Evolutionary conservation across 2,888 invertebrate genomes (phyloP).

Genomic region (Ophion ellenae): DNA sequence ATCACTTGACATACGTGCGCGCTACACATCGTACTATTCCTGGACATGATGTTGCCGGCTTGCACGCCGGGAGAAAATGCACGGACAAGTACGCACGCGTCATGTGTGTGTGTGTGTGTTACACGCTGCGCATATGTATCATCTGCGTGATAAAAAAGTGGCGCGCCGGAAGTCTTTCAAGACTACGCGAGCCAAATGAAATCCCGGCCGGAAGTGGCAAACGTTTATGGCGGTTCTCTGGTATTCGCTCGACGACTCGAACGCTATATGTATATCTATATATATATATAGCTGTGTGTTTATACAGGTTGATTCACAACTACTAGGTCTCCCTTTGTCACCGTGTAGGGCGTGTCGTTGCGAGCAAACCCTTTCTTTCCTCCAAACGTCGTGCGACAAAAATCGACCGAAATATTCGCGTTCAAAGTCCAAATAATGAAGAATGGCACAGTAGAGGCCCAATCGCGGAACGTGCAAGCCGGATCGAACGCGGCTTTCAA

Average conservation of each 20-base stretch:
- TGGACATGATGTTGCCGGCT: conserved; percentile 52
- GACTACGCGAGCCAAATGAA: conserved; percentile 39
- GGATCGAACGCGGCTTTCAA: too few relatives aligned
- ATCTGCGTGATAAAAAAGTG: conserved; percentile 23
- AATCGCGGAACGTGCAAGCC: too few relatives aligned
- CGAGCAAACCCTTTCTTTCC: too few relatives aligned
- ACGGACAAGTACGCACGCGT: conserved; percentile 5
- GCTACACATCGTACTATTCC: conserved; percentile 40
- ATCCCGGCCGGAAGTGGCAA: conserved; percentile 33
- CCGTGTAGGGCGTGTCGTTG: too few relatives aligned
- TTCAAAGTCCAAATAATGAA: too few relatives aligned
- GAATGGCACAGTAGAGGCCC: too few relatives aligned
- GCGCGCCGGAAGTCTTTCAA: conserved; percentile 43
- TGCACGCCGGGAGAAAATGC: conserved; percentile 16
- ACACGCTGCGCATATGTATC: not conserved
- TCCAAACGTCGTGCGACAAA: too few relatives aligned
- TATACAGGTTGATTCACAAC: too few relatives aligned
- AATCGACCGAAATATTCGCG: too few relatives aligned
- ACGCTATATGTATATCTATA: not conserved
- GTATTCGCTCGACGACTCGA: conserved; percentile 14
- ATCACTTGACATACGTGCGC: conserved; percentile 32
- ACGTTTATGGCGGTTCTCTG: not conserved
- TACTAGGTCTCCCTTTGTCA: too few relatives aligned
- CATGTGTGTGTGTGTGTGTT: too few relatives aligned
- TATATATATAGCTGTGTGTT: too few relatives aligned